phyloP scores from a whole-genome alignment of 2,888 invertebrate species.

The Ophraella communa region DNA sequence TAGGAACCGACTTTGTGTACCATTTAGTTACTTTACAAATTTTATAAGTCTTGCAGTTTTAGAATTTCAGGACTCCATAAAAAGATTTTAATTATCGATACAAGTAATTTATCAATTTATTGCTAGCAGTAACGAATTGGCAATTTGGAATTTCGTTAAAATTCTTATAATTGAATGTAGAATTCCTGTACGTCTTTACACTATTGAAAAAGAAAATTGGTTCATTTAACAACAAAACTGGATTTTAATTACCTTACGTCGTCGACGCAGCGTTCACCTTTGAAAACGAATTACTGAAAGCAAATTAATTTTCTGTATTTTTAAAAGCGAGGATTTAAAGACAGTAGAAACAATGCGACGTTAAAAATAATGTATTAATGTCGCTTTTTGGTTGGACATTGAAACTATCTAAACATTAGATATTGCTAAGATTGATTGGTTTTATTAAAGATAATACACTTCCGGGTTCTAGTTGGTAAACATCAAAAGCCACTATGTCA shows the following conservation, averaged over 20 bases:
- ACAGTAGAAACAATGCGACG: too few relatives aligned
- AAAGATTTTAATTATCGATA: background rate
- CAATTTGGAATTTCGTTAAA: background rate
- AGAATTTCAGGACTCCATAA: background rate
- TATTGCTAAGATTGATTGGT: too few relatives aligned
- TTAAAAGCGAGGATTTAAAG: too few relatives aligned
- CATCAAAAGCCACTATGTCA: too few relatives aligned
- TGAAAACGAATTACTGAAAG: background rate
- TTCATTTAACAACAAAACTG: background rate
- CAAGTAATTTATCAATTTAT: background rate
- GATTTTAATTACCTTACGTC: background rate
- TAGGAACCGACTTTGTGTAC: too few relatives aligned
- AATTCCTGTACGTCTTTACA: background rate
- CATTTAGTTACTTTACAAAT: too few relatives aligned
- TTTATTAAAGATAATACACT: too few relatives aligned
- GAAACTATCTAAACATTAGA: too few relatives aligned
- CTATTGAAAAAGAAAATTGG: background rate
- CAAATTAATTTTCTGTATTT: background rate
- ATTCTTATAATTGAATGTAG: background rate
- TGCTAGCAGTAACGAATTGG: background rate
- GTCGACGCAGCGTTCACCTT: background rate
- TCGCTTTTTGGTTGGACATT: too few relatives aligned
- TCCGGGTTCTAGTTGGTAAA: too few relatives aligned
- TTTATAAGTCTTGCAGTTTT: too few relatives aligned
- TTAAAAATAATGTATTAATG: too few relatives aligned